phyloP scores from a whole-genome alignment of 2,888 invertebrate species.

The Orgyia antiqua region DNA sequence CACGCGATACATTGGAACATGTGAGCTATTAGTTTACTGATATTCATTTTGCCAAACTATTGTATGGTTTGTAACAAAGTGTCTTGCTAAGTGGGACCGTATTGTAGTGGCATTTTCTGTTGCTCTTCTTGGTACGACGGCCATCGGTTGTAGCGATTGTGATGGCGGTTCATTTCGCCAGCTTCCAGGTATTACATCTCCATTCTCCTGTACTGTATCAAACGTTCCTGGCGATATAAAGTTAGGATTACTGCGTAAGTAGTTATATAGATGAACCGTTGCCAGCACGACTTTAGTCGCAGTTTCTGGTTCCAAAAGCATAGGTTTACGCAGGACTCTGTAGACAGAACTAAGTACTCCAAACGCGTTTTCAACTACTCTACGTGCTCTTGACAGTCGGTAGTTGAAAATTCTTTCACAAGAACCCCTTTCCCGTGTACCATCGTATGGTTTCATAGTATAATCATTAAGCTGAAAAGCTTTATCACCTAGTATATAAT shows the following conservation, averaged over 20 bases:
- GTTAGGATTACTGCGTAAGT: constrained; percentile 10
- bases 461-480: constrained; percentile 11
- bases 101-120: constrained; percentile 12
- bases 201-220: constrained; percentile 14
- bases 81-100: constrained; percentile 16
- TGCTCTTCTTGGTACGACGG: constrained; percentile 10
- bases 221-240: constrained; percentile 12
- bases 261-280: constrained; percentile 18
- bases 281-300: constrained; percentile 12
- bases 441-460: constrained; percentile 16
- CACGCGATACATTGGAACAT: background rate
- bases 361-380: constrained; percentile 19
- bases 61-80: constrained; percentile 20
- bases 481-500: constrained; percentile 9
- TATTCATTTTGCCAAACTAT: constrained; percentile 22
- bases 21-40: constrained; percentile 5
- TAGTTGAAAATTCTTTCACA: constrained; percentile 24
- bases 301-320: constrained; percentile 13
- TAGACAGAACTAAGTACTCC: constrained; percentile 14
- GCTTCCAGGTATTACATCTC: constrained; percentile 7
- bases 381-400: constrained; percentile 17
- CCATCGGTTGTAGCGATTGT: constrained; percentile 9
- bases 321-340: constrained; percentile 14
- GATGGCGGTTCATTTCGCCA: constrained; percentile 10
- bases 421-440: constrained; percentile 10